Percentiles rank a stretch among this genome's conserved stretches.
Evolutionary conservation across 2,113 vertebrate genomes (phyloP).

Genomic region (Leuciscus idus): DNA sequence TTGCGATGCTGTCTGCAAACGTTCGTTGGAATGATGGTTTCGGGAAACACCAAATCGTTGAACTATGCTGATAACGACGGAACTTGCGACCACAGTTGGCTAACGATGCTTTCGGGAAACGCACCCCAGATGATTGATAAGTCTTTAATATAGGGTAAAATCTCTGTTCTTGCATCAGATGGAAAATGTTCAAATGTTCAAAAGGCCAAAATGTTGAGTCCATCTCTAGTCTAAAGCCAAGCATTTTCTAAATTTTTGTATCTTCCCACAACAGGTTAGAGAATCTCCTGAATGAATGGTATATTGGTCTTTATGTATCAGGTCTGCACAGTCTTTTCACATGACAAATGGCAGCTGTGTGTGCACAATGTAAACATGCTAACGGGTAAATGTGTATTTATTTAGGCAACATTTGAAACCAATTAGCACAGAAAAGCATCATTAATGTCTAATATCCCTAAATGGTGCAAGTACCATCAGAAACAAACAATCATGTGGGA

Average conservation of each 20-base stretch:
- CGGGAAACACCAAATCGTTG: too few species aligned
- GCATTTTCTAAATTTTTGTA: slow-evolving; percentile 40
- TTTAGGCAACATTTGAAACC: slow-evolving; percentile 53
- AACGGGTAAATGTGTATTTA: slow-evolving; percentile 34
- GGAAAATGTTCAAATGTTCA: background rate
- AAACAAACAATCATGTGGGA: background rate
- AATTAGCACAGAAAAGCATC: slow-evolving; percentile 44
- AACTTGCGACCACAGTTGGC: too few species aligned
- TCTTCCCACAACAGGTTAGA: slow-evolving; percentile 39
- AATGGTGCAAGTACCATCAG: background rate
- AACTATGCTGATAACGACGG: too few species aligned
- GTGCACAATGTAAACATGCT: slow-evolving; percentile 43
- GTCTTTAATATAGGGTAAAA: background rate
- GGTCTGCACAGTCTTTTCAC: slow-evolving; percentile 42
- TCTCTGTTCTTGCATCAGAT: background rate
- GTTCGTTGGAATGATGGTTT: too few species aligned
- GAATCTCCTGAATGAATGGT: slow-evolving; percentile 50
- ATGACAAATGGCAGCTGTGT: slow-evolving; percentile 51
- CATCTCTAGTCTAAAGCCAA: slow-evolving; percentile 6
- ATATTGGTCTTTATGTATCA: slow-evolving; percentile 52
- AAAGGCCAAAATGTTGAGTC: background rate
- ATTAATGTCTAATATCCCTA: slow-evolving; percentile 9
- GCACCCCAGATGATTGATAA: background rate
- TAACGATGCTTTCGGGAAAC: too few species aligned
- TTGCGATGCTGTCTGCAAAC: too few species aligned